Base-by-base conservation (phyloP, 2,888 invertebrate species). In the Stenoptilia bipunctidactyla region DNA sequence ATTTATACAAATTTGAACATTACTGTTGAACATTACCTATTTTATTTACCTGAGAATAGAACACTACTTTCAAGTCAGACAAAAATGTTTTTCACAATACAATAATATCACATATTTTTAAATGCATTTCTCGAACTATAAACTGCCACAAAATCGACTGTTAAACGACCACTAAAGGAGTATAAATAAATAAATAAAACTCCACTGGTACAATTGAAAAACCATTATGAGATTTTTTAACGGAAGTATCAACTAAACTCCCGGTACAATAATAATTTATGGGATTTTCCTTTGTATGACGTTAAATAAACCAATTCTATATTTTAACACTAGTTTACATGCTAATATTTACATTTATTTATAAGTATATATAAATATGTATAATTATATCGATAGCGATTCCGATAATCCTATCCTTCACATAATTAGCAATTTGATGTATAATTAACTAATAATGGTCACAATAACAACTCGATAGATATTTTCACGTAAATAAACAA, bases 371-470 rank as follows among this genome's bases (percentile, higher is more conserved):
- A 82, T 83, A 83, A 82, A 83, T 83, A 83, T 82, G 79, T 80
- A 83, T 83, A 80, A 74, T 77, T 73, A 79, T 79, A 72, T 73
- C 63, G 74, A 80, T 76, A 80, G 76, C 65, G 75, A 76, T 73
- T 74, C 61, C 61, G 62, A 69, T 66, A 73, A 79, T 65, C 77
- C 71, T 76, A 77, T 80, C 77, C 56, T 68, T 70, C 74, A 75
- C 72, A 64, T 70, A 66, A 66, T 74, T 73, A 69, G 74, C 70
- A 59, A 70, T 76, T 69, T 72, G 65, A 75, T 79, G 80, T 82
- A 82, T 80, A 83, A 79, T 83, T 83, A 82, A 80, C 80, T 80
- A 83, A 80, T 80, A 71, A 77, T 80, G 80, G 79, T 83, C 82
- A 80, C 76, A 66, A 74, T 82, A 82, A 82, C 80, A 80, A 79